phyloP scores from a whole-genome alignment of 1,140 invertebrate species.

The Aphaenogaster floridana region DNA sequence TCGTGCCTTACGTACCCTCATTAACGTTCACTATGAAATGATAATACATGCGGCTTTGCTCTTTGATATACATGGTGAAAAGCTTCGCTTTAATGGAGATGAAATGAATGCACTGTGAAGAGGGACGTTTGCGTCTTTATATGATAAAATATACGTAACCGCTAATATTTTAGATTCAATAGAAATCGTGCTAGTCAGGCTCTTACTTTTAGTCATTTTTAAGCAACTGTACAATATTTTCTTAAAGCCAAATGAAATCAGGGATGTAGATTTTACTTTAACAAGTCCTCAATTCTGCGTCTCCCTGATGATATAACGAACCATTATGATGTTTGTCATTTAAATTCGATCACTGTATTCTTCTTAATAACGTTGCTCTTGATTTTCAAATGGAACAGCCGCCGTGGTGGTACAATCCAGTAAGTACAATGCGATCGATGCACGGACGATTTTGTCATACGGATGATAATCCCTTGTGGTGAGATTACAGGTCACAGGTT shows the following conservation, averaged over 20 bases:
- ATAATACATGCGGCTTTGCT: conserved; percentile 46
- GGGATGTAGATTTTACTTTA: not conserved
- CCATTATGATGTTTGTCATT: not conserved
- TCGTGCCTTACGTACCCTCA: conserved; percentile 54
- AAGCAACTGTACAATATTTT: not conserved
- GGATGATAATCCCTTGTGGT: not conserved
- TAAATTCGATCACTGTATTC: not conserved
- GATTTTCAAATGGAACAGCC: conserved; percentile 88
- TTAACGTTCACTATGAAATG: conserved; percentile 49
- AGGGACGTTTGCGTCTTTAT: conserved; percentile 37
- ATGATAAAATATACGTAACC: conserved; percentile 10
- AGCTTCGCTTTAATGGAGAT: conserved; percentile 25
- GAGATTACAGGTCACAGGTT: not conserved
- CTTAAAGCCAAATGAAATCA: not conserved
- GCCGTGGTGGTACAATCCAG: conserved; percentile 96
- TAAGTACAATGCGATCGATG: conserved; percentile 88
- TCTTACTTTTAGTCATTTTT: conserved; percentile 16
- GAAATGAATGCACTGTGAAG: conserved; percentile 59
- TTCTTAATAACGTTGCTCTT: conserved; percentile 36
- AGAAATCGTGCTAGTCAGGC: not conserved
- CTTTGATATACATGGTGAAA: conserved; percentile 57
- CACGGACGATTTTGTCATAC: conserved; percentile 22
- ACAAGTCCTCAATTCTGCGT: not conserved
- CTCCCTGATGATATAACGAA: not conserved
- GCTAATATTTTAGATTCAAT: conserved; percentile 31